phyloP scores from a whole-genome alignment of 2,888 invertebrate species.

The Xanthia icteritia region DNA sequence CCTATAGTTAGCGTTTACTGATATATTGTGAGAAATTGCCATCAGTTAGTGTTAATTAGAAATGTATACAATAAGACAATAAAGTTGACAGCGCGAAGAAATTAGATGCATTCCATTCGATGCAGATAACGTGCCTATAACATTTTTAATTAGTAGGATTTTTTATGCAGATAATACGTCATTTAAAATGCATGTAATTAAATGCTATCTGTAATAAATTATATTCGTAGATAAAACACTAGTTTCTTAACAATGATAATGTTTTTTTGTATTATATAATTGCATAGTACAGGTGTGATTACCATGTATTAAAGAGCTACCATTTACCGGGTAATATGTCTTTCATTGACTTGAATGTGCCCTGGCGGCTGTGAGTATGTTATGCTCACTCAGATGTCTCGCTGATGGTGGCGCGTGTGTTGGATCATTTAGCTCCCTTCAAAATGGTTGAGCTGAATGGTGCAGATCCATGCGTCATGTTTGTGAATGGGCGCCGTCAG shows the following conservation, averaged over 20 bases:
- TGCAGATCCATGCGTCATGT: no score
- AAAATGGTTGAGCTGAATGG: no score
- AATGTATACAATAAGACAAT: conserved; percentile 61
- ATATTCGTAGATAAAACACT: conserved; percentile 23
- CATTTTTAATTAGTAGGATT: conserved; percentile 16
- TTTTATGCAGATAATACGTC: conserved; percentile 20
- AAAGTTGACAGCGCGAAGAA: conserved; percentile 35
- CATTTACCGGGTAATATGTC: no score
- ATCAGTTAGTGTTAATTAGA: conserved; percentile 54
- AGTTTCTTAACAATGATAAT: not conserved
- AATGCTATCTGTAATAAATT: conserved; percentile 2
- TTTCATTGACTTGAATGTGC: no score
- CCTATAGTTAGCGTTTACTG: conserved; percentile 26
- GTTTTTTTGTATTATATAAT: no score
- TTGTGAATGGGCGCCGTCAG: no score
- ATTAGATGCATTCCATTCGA: conserved; percentile 38
- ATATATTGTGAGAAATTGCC: conserved; percentile 59
- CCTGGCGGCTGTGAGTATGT: no score
- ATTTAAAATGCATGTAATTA: conserved; percentile 12
- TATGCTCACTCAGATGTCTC: no score
- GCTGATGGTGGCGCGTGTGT: no score
- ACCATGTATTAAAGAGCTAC: no score
- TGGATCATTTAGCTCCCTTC: no score
- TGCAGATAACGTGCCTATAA: conserved; percentile 13
- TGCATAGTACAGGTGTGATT: no score